Conservation (phyloP, 2,113 vertebrate genomes). For the Anser cygnoides region DNA sequence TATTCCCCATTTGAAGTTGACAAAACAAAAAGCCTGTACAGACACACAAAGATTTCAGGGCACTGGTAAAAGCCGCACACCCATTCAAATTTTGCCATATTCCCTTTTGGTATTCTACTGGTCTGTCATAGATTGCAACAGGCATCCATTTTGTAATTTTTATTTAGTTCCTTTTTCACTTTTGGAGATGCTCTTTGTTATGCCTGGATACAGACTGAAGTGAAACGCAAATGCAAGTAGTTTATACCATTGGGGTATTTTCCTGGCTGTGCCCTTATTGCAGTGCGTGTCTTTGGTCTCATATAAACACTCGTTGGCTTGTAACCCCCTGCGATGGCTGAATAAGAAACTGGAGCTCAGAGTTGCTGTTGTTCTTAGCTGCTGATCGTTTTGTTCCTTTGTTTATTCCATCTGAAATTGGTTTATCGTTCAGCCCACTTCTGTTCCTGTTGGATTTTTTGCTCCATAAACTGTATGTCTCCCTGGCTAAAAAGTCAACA, state of each 20-base stretch:
- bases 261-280: background rate
- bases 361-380: background rate
- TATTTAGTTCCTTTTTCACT: background rate
- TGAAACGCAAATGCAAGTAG: background rate
- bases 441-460: conserved; percentile 31
- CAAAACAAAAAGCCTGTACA: background rate
- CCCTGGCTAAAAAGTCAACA: conserved; percentile 60
- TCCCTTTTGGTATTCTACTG: background rate
- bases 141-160: background rate
- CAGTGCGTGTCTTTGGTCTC: background rate
- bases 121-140: background rate
- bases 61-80: background rate
- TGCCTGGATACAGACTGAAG: background rate
- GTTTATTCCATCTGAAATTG: background rate
- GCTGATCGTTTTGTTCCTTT: conserved; percentile 29
- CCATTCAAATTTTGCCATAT: background rate
- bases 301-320: background rate
- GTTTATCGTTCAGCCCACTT: conserved; percentile 38
- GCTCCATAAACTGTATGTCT: conserved; percentile 41
- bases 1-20: background rate
- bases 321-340: background rate
- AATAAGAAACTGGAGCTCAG: background rate
- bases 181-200: background rate
- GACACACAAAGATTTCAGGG: background rate
- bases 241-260: background rate